Conservation (phyloP, 1,140 invertebrate species). For the Coenobita brevimanus region DNA sequence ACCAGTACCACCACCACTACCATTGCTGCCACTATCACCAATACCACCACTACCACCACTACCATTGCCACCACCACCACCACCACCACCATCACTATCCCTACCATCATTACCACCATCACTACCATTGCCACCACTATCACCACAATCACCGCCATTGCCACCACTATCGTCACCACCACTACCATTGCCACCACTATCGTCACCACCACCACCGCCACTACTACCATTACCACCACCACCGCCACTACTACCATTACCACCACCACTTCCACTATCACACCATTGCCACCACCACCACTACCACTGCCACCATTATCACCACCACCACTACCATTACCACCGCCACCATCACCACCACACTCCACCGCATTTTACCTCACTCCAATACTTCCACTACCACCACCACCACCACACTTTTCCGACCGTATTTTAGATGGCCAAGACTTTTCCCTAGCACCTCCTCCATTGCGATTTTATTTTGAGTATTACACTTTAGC, state of each 20-base stretch:
- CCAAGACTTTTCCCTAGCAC: too few species aligned
- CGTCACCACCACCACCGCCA: neutral
- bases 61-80: neutral
- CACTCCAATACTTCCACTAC: neutral
- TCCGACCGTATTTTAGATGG: too few species aligned
- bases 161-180: conserved; percentile 10
- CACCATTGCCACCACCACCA: conserved; percentile 3
- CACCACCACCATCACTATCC: conserved; percentile 6
- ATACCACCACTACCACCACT: neutral
- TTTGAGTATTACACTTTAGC: too few species aligned
- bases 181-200: conserved; percentile 10
- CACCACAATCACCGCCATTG: neutral
- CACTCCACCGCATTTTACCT: neutral
- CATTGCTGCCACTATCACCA: conserved; percentile 4
- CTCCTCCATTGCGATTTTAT: too few species aligned
- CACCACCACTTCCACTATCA: conserved; percentile 8
- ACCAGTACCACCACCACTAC: neutral
- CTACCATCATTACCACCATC: conserved; percentile 3
- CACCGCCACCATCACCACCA: neutral
- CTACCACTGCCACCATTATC: conserved; percentile 1
- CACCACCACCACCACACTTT: too few species aligned
- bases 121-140: conserved; percentile 6
- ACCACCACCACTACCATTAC: conserved; percentile 1
- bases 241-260: conserved; percentile 1
- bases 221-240: conserved; percentile 12